These are phyloP conservation scores for Megatriorchis doriae DNA, from an alignment of 2,113 vertebrate species.

Conservation along the genomic window DNA sequence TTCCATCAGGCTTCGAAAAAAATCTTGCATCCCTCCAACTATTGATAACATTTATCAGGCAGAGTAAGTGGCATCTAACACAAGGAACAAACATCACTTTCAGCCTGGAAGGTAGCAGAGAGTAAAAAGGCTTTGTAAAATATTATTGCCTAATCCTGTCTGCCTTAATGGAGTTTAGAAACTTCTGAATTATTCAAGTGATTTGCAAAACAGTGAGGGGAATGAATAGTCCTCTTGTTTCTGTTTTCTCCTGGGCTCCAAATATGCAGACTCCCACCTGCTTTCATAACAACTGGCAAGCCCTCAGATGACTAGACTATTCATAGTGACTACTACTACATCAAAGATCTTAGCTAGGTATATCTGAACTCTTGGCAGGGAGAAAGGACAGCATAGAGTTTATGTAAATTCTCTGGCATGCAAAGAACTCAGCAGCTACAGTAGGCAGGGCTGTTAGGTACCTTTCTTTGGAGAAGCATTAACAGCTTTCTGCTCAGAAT, in stretches of 20 bases:
- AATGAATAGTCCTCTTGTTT: not conserved
- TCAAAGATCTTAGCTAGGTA: not conserved
- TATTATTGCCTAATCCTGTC: not conserved
- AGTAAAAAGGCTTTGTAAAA: not conserved
- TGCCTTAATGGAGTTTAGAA: not conserved
- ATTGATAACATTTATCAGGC: not conserved
- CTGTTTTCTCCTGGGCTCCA: not conserved
- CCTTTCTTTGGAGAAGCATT: not conserved
- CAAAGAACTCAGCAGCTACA: not conserved
- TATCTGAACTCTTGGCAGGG: not conserved
- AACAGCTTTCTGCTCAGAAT: not conserved
- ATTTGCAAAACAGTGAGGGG: not conserved
- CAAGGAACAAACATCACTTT: not conserved
- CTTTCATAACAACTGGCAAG: not conserved
- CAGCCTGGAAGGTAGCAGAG: not conserved
- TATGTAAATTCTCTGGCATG: not conserved
- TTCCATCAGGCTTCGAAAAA: not conserved
- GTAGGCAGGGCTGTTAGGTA: not conserved
- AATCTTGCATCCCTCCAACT: not conserved
- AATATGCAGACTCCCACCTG: not conserved
- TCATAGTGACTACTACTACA: not conserved
- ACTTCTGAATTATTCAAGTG: not conserved
- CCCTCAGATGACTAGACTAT: not conserved
- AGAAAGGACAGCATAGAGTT: not conserved
- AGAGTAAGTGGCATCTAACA: not conserved